Base-by-base conservation (phyloP, 2,888 invertebrate species). In the Anarsia innoxiella region DNA sequence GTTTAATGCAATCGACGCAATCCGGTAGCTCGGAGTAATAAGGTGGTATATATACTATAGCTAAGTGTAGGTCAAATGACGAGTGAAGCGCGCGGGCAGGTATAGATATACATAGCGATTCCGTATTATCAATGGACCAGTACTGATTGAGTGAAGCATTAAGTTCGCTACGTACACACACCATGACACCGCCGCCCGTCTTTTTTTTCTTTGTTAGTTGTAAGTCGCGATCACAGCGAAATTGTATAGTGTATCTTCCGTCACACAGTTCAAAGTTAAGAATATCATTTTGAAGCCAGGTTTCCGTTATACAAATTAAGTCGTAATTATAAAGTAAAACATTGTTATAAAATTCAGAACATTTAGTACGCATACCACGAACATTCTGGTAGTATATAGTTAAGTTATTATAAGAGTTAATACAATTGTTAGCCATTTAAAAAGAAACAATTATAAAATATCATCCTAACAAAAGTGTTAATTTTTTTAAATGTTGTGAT, bases 241-340 rank as follows among this genome's bases (percentile, higher is more conserved):
- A 27, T n/a, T n/a, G n/a, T 3, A 35, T 11, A 1, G 26, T 16
- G 12, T 35, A 35, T n/a, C 35, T n/a, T 10, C 3, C n/a, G 12
- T 35, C 35, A 25, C 35, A 35, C 11, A 35, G 11, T 11, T 27
- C 35, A 15, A 4, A 3, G 13, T 27, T 12, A 13, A 16, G 10
- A 5, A 35, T 16, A n/a, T 28, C 35, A 14, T 27, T n/a, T 16
- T 35, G 28, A 3, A 35, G 12, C 35, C 35, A 35, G 1, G 27
- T 35, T 12, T 35, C 30, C 8, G 14, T n/a, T 2, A 30, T n/a
- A n/a, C 13, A 9, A 14, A 30, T 10, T 10, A 30, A 4, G n/a
- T 30, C 30, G n/a, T 30, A 30, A n/a, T 30, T 10, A n/a, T 12
- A 5, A 3, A n/a, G 2, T 30, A 35, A 11, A 9, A 35, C 27